phyloP scores from a whole-genome alignment of 2,888 invertebrate genomes.

The Pilophorus perplexus region DNA sequence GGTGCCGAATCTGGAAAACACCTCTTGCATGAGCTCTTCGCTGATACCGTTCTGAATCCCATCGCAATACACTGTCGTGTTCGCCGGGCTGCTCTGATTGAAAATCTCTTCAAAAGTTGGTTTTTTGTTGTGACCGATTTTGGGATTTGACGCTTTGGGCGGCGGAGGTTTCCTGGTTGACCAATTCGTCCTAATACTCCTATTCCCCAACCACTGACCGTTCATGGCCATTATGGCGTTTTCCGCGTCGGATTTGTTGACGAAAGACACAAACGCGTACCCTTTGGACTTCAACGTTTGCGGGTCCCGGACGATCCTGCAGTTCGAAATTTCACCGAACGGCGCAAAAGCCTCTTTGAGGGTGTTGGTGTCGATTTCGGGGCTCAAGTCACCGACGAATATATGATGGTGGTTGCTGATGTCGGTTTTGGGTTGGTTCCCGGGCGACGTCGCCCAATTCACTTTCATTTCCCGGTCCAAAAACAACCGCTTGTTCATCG shows the following conservation, averaged over 20 bases:
- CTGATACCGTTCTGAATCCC: constrained; percentile 90
- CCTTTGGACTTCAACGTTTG: constrained; percentile 99
- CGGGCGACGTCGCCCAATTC: constrained; percentile 99
- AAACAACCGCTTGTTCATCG: constrained; percentile 97
- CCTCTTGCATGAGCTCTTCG: constrained; percentile 94
- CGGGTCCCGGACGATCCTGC: constrained; percentile 97
- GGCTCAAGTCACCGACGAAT: constrained; percentile 98
- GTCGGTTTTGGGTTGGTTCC: constrained; percentile 93
- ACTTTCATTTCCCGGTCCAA: constrained; percentile 99
- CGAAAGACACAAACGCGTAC: constrained; percentile 98
- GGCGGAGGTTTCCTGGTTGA: constrained; percentile 92
- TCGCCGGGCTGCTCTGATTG: constrained; percentile 96
- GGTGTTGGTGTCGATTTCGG: constrained; percentile 98
- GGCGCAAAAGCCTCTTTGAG: constrained; percentile 96
- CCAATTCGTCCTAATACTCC: constrained; percentile 99
- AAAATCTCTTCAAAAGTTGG: constrained; percentile 75
- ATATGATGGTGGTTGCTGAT: constrained; percentile 99
- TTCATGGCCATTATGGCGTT: constrained; percentile 98
- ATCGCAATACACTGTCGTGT: constrained; percentile 98
- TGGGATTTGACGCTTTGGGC: constrained; percentile 64
- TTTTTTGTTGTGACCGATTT: constrained; percentile 56
- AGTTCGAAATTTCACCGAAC: constrained; percentile 99
- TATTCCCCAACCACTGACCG: constrained; percentile 97
- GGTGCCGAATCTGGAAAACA: constrained; percentile 89
- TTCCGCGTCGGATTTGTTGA: constrained; percentile 98